Base-by-base conservation (phyloP, 1,140 invertebrate genomes). In the Chrysopa pallens region DNA sequence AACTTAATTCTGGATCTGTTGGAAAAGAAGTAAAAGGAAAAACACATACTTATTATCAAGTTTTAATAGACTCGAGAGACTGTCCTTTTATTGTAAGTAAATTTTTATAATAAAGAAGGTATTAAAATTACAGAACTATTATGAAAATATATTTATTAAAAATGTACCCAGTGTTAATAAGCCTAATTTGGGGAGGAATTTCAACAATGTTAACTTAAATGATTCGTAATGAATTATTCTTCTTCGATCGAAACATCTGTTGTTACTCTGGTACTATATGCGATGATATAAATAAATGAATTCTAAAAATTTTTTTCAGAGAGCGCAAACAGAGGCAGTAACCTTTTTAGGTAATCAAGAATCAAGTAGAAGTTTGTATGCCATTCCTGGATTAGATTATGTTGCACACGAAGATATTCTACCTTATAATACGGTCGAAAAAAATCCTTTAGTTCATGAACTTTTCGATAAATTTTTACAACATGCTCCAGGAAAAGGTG, bases 291-390 rank as follows among this genome's bases (percentile, higher is more conserved):
- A n/a, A n/a, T n/a, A n/a, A n/a, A n/a, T n/a, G n/a, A n/a, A n/a
- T n/a, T n/a, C n/a, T n/a, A n/a, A n/a, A 7, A 31, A 31, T 7
- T 54, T 33, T 53, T 56, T 65, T 14, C 53, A 93, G 87, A 73
- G 90, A 56, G 88, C 90, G 6, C 91, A 95, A 68, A 92, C 90
- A 35, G 91, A 96, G 69, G 87, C 91, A 28, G 92, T 97, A 1
- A 96, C 93, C n/a, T 96, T 97, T 66, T 64, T 96, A 15, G 90
- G 90, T 5, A 93, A 90, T 59, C 90, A 94, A 62, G 90, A 95
- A 60, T 91, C 87, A 12, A 92, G 84, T 55, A 70, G 87, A 31
- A 88, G 84, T 60, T 63, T 95, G 7, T 95, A 95, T 65, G 89
- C 91, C 1, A 93, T 95, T 52, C 91, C 90, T 29, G 90, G 91